A percentile compares a stretch with the other conserved stretches of the same genome.
phyloP scores from a whole-genome alignment of 2,797 vertebrate species.

The Danio choprae region DNA sequence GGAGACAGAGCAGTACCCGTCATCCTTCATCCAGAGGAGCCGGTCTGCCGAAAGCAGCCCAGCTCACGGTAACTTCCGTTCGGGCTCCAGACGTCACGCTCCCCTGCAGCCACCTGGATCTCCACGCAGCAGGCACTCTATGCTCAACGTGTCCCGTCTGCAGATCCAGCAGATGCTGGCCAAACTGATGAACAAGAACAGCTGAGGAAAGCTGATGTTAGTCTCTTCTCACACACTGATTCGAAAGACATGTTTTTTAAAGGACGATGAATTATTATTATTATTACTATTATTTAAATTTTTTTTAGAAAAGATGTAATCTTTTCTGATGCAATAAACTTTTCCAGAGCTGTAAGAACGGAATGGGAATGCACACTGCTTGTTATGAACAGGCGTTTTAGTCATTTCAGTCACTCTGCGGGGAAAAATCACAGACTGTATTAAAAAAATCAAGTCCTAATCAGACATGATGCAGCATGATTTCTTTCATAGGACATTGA shows the following conservation, averaged over 20 bases:
- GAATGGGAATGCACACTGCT: slow-evolving; percentile 19
- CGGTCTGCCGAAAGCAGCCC: slow-evolving; percentile 99
- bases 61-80: slow-evolving; percentile 77
- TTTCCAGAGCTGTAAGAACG: slow-evolving; percentile 26
- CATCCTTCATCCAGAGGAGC: slow-evolving; percentile 97
- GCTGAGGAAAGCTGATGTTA: slow-evolving; percentile 66
- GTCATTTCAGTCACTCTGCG: not conserved
- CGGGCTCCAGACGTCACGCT: slow-evolving; percentile 84
- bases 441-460: not conserved
- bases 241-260: slow-evolving; percentile 22
- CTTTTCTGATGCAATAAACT: slow-evolving; percentile 79
- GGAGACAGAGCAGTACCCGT: slow-evolving; percentile 98
- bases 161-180: slow-evolving; percentile 98
- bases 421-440: slow-evolving; percentile 4
- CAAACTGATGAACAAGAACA: slow-evolving; percentile 95
- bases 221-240: slow-evolving; percentile 14
- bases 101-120: slow-evolving; percentile 85
- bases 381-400: slow-evolving; percentile 12
- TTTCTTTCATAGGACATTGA: no score
- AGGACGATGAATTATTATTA: not conserved
- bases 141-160: slow-evolving; percentile 90
- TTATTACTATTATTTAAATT: not conserved
- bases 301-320: slow-evolving; percentile 30
- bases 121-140: slow-evolving; percentile 94
- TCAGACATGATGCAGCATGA: not conserved